phyloP scores from a whole-genome alignment of 2,888 invertebrate genomes.

The Palloptera scutellata region DNA sequence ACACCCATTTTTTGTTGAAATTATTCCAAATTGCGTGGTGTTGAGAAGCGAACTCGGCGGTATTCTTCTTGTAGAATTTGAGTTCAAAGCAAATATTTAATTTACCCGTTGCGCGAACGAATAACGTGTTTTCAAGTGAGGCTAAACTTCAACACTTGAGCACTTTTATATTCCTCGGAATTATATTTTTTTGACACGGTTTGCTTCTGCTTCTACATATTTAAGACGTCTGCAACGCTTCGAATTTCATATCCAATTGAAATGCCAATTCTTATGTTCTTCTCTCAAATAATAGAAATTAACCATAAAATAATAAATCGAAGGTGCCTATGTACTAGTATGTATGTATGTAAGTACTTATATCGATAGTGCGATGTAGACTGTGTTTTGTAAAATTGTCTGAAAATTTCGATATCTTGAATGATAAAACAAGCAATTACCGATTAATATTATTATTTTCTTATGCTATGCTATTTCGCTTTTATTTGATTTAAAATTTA shows the following conservation, averaged over 20 bases:
- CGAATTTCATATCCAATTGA: conserved; percentile 43
- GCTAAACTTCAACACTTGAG: neutral
- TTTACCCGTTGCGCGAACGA: too few species aligned
- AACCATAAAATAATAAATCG: too few species aligned
- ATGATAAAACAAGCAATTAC: conserved; percentile 39
- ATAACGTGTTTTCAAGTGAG: too few species aligned
- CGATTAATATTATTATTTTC: neutral
- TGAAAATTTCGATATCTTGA: conserved; percentile 43
- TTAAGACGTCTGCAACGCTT: conserved; percentile 42
- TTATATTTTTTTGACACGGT: neutral
- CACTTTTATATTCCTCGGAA: neutral
- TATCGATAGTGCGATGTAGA: too few species aligned
- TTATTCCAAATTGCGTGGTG: too few species aligned
- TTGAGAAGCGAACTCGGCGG: neutral
- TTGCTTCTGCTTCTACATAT: conserved; percentile 3
- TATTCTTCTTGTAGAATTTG: neutral
- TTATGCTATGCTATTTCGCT: neutral
- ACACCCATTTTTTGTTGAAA: too few species aligned
- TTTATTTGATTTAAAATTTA: conserved; percentile 3
- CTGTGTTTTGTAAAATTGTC: conserved; percentile 32
- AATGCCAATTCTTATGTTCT: conserved; percentile 20
- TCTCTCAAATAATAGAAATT: conserved; percentile 40
- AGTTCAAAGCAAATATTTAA: neutral
- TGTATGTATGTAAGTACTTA: too few species aligned
- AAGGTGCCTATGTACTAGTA: too few species aligned